Percentiles rank a stretch among this genome's conserved stretches.
These are phyloP conservation scores for Echiichthys vipera DNA, from an alignment of 2,797 vertebrate genomes.

Conservation along the genomic window DNA sequence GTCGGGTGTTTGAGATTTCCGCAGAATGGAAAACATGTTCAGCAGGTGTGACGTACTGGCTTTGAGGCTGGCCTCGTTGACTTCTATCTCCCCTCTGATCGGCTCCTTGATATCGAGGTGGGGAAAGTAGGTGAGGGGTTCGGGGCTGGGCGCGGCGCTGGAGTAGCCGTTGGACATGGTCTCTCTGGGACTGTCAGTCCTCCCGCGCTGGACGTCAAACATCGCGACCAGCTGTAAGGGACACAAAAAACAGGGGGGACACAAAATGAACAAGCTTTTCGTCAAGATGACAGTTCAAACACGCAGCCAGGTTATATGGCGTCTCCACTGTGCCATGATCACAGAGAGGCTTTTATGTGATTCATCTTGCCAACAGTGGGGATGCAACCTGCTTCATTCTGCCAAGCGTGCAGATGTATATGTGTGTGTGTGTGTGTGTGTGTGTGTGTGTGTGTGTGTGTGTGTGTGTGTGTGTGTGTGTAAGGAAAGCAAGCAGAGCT, in stretches of 20 bases:
- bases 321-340: slow-evolving; percentile 39
- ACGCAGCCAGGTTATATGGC: slow-evolving; percentile 32
- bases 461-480: neutral
- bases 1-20: neutral
- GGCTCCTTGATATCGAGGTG: slow-evolving; percentile 87
- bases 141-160: slow-evolving; percentile 81
- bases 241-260: slow-evolving; percentile 25
- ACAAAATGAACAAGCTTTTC: slow-evolving; percentile 1
- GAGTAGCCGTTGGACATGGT: slow-evolving; percentile 77
- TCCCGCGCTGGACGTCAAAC: slow-evolving; percentile 83
- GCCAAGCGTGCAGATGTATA: slow-evolving; percentile 43
- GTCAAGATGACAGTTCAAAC: slow-evolving; percentile 20
- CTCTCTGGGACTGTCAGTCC: slow-evolving; percentile 75
- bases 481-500: slow-evolving; percentile 21
- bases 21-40: neutral
- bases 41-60: slow-evolving; percentile 84
- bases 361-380: slow-evolving; percentile 47
- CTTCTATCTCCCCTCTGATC: slow-evolving; percentile 89
- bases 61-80: slow-evolving; percentile 91
- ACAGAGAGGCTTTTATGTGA: slow-evolving; percentile 47
- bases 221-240: slow-evolving; percentile 90
- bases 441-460: neutral
- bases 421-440: neutral
- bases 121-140: slow-evolving; percentile 83
- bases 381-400: slow-evolving; percentile 40